phyloP scores from a whole-genome alignment of 2,797 vertebrate species.

The Prionace glauca region DNA sequence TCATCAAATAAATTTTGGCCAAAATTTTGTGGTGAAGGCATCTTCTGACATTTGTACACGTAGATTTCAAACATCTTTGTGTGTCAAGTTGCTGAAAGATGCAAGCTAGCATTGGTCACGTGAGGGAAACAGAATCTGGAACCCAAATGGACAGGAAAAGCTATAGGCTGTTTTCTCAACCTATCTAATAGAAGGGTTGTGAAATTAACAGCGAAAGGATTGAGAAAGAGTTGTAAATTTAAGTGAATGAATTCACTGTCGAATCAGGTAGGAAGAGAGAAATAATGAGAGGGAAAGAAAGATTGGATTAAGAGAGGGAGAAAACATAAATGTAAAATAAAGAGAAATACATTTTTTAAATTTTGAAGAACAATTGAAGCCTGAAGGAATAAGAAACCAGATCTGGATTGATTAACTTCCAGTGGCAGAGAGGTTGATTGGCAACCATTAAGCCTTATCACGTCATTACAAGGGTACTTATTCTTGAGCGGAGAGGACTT shows the following conservation, averaged over 20 bases:
- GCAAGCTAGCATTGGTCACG: not conserved
- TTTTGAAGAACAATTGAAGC: not conserved
- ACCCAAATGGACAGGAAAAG: not conserved
- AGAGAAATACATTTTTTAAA: not conserved
- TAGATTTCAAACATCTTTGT: not conserved
- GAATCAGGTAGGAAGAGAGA: not conserved
- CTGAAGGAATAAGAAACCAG: not conserved
- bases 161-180: not conserved
- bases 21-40: not conserved
- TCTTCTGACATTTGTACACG: not conserved
- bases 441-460: not conserved
- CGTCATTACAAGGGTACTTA: not conserved
- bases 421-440: not conserved
- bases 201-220: not conserved
- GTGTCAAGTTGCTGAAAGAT: not conserved
- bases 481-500: not conserved
- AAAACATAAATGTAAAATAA: not conserved
- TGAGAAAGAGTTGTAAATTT: no score
- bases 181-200: not conserved
- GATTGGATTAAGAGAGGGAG: not conserved
- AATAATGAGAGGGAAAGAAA: not conserved
- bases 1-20: not conserved
- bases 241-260: no score
- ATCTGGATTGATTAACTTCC: not conserved
- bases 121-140: not conserved